phyloP scores from a whole-genome alignment of 2,113 vertebrate genomes.

The Sakesphorus luctuosus region DNA sequence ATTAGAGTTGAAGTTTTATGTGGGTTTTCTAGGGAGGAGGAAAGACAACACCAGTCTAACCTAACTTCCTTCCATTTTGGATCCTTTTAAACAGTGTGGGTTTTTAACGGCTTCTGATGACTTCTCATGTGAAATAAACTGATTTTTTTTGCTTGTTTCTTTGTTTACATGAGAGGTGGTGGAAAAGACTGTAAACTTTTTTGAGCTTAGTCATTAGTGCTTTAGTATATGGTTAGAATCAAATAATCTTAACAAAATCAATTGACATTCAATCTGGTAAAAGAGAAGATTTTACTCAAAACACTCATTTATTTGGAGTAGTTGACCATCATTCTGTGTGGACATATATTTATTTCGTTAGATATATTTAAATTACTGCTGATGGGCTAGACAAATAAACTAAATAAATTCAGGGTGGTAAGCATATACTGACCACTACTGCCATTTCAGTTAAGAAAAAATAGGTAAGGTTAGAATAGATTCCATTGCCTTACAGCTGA shows the following conservation, averaged over 20 bases:
- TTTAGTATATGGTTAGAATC: not conserved
- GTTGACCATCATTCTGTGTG: not conserved
- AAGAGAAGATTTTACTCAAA: not conserved
- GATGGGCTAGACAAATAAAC: not conserved
- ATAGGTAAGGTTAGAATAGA: not conserved
- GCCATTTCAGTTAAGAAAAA: not conserved
- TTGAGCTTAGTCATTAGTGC: not conserved
- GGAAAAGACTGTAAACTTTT: not conserved
- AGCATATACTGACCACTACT: not conserved
- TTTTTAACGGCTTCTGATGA: not conserved
- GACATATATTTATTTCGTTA: not conserved
- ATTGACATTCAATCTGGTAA: not conserved
- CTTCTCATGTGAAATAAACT: not conserved
- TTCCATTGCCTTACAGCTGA: not conserved
- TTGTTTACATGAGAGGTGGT: not conserved
- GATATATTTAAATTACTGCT: not conserved
- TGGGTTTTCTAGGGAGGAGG: fast-evolving
- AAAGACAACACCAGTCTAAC: not conserved
- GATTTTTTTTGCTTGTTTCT: not conserved
- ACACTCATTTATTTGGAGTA: not conserved
- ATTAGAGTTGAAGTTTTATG: not conserved
- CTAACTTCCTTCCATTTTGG: not conserved
- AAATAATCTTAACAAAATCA: not conserved
- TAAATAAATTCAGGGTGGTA: not conserved
- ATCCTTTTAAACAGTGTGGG: not conserved